Evolutionary conservation across 2,888 invertebrate genomes (phyloP), one percentile per base, ranked within the genome.

Genomic region (Laothoe populi): DNA sequence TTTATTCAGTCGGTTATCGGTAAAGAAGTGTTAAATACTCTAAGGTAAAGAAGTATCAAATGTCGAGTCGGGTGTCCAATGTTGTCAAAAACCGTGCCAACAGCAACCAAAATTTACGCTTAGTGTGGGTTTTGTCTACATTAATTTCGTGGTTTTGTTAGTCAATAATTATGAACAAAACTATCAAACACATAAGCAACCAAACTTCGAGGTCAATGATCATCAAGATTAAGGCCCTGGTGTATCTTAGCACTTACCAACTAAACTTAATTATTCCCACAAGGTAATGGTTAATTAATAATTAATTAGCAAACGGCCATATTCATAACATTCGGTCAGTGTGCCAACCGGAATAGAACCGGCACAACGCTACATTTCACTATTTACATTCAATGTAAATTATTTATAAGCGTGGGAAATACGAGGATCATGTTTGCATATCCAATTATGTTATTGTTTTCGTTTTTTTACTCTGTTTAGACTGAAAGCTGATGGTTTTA

Each of bases 341-440:
- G 35, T 31, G 53, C 35, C 53, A 53, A 4, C 53, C 53, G 35
- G 53, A 53, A 53, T 16, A 2, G 19, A 53, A 53, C 53, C 31
- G 53, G 53, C 53, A 53, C 26, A 26, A 49, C 53, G 23, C 26
- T 2, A 26, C 31, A 35, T 53, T 53, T 53, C 53, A 53, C 53
- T 35, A 53, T 53, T 53, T 21, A 53, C 19, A 35, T 53, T 35
- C 13, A 49, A 46, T 13, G 24, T 49, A 35, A 31, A 53, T 53
- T 53, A 53, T 53, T 31, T 35, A 53, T 53, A 35, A 53, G 31
- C 53, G 53, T 53, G 53, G 53, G 53, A 53, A 53, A 35, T 48
- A 19, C 35, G 1, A 7, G 19, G 16, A 53, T 19, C 35, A 31
- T 31, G 53, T 35, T 53, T 16, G 44, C 44, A 44, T 44, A 44